Conservation (phyloP, 1,140 invertebrate genomes). For the Metopolophium dirhodum region DNA sequence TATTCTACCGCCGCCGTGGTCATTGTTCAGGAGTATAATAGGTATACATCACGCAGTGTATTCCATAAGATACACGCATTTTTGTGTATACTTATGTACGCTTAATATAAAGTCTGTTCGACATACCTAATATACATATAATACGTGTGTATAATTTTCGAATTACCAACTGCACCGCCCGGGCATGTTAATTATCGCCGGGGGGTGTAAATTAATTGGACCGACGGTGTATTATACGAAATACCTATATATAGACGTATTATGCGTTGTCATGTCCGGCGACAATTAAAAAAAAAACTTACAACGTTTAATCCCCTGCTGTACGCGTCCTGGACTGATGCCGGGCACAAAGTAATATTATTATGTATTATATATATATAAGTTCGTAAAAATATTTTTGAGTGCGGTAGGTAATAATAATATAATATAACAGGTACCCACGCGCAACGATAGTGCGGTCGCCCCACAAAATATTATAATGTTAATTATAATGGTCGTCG, state of each 20-base stretch:
- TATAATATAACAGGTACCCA: not conserved
- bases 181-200: not conserved
- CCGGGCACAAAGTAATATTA: not conserved
- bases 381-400: not conserved
- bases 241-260: not conserved
- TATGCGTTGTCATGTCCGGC: not conserved
- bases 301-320: not conserved
- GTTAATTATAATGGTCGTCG: not conserved
- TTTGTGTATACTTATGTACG: not conserved
- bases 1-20: not conserved
- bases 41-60: not conserved
- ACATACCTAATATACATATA: not conserved
- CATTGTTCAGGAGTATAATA: not conserved
- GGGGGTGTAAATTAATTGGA: slow-evolving; percentile 1
- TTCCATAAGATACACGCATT: not conserved
- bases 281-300: not conserved
- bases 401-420: not conserved
- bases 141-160: slow-evolving; percentile 8
- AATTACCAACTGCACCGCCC: not conserved
- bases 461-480: not conserved
- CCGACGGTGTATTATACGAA: not conserved
- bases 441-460: too few relatives aligned
- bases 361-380: not conserved
- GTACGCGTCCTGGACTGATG: not conserved
- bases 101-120: not conserved